These are phyloP conservation scores for Forpus xanthops DNA, from an alignment of 2,797 vertebrate species.

Conservation along the genomic window DNA sequence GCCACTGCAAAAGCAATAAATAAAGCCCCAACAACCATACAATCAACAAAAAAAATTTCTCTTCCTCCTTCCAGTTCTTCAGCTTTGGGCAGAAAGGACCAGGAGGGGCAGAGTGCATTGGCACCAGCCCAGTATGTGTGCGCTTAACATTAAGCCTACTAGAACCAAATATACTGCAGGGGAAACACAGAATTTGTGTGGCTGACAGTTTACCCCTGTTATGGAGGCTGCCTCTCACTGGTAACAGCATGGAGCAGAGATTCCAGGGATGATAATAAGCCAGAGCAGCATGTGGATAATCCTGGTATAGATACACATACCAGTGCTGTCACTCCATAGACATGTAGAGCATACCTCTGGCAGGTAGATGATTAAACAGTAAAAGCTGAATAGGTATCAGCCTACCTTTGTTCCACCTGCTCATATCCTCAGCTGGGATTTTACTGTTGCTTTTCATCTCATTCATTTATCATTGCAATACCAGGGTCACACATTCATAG, in stretches of 20 bases:
- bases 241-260: neutral
- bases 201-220: neutral
- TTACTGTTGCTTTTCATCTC: constrained; percentile 13
- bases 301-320: rapidly evolving
- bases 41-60: neutral
- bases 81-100: neutral
- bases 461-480: constrained; percentile 25
- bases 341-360: neutral
- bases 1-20: neutral
- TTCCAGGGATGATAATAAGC: neutral
- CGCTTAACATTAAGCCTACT: neutral
- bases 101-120: neutral
- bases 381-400: neutral
- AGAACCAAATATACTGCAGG: neutral
- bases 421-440: constrained; percentile 4
- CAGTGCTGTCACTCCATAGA: neutral
- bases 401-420: neutral
- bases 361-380: neutral
- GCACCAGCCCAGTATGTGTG: neutral
- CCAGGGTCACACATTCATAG: neutral
- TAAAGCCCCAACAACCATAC: neutral
- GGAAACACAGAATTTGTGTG: neutral
- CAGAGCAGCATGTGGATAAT: neutral
- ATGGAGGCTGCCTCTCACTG: neutral
- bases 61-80: neutral